A percentile compares a stretch with the other conserved stretches of the same genome.
These are phyloP conservation scores for Pherbina coryleti DNA, from an alignment of 2,888 invertebrate genomes.

Conservation along the genomic window DNA sequence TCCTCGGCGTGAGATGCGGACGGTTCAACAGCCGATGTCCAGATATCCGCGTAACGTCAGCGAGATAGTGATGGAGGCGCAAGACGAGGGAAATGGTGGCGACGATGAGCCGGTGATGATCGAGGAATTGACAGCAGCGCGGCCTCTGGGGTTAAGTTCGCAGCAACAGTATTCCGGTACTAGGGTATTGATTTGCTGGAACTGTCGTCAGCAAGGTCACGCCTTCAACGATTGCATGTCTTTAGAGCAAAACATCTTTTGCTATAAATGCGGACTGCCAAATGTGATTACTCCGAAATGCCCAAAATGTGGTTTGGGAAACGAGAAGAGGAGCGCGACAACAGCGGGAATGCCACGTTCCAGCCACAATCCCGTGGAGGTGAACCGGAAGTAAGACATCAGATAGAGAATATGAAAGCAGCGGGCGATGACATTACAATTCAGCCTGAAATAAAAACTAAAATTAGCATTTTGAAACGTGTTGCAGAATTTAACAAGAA, in stretches of 20 bases:
- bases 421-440: background rate
- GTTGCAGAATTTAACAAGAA: background rate
- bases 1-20: background rate
- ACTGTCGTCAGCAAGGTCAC: background rate
- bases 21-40: background rate
- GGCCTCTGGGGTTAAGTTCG: no score
- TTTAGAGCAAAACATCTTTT: background rate
- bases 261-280: no score
- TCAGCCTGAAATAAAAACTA: background rate
- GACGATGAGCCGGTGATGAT: no score
- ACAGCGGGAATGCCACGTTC: background rate
- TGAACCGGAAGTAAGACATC: background rate
- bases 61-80: background rate
- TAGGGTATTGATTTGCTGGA: background rate
- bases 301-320: slow-evolving; percentile 8
- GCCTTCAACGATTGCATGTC: background rate
- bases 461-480: background rate
- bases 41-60: background rate
- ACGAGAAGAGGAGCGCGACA: background rate
- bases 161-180: background rate
- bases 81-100: background rate
- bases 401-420: background rate
- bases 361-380: background rate
- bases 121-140: background rate
- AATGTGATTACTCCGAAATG: slow-evolving; percentile 2